Evolutionary conservation across 2,888 invertebrate genomes (phyloP).

Genomic region (Drosophila pseudotalamancana): DNA sequence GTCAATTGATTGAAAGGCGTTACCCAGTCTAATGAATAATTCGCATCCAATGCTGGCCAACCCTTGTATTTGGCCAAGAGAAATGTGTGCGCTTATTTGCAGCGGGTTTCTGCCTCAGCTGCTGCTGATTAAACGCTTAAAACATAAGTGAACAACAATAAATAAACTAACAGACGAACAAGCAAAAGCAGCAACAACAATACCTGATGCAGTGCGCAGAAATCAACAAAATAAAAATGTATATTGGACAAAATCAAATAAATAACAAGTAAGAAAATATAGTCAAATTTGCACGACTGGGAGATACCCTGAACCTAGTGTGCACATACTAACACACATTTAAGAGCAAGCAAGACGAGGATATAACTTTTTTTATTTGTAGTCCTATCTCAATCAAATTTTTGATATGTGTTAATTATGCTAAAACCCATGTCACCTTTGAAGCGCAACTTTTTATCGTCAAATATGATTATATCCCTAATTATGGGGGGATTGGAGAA

Average conservation of each 20-base stretch:
- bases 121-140: conserved; percentile 43
- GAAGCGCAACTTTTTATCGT: no score
- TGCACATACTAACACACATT: no score
- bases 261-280: not conserved
- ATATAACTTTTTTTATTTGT: no score
- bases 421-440: no score
- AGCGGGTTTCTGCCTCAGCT: not conserved
- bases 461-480: no score
- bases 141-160: conserved; percentile 60
- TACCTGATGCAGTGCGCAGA: conserved; percentile 46
- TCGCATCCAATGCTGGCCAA: not conserved
- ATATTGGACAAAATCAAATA: not conserved
- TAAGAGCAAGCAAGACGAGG: no score
- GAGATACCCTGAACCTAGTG: no score
- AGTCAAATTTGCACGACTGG: no score
- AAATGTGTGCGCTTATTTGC: not conserved
- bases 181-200: conserved; percentile 18
- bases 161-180: conserved; percentile 58
- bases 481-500: no score
- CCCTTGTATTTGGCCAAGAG: not conserved
- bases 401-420: no score
- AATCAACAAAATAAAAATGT: conserved; percentile 26
- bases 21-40: conserved; percentile 65
- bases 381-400: no score
- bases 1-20: conserved; percentile 67